Evolutionary conservation across 2,797 vertebrate species (phyloP), one percentile per base, ranked within the genome.

Genomic region (Pteronotus mesoamericanus): DNA sequence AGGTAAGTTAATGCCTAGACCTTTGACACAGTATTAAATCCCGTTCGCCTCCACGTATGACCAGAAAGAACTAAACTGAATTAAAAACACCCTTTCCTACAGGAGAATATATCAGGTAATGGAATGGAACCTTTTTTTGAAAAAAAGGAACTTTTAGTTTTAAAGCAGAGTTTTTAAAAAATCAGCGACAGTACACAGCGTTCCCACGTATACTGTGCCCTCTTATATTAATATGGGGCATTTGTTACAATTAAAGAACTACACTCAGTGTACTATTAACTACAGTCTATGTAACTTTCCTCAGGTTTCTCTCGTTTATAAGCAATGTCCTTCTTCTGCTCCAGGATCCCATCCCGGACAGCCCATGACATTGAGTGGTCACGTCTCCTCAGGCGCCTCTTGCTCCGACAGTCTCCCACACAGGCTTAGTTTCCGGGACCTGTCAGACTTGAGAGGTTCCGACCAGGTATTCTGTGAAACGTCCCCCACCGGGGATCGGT

Each of bases 81-180:
- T 78, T 75, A 75, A 87, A 84, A 94, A 96, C 89, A 75, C 22
- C 3, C 53, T 42, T 80, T 78, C 46, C 53, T 66, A 61, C 24
- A 77, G 53, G 66, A 93, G 72, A 86, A 96, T 96, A 91, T 85
- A 93, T 93, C 94, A 85, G 39, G 90, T 87, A 71, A 96, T 92
- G 90, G 87, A 92, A 93, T 18, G 71, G 53, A 51, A 16, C 29
- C 37, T 66, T 93, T 94, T 89, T 92, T 6, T 32, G 10, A 46
- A 7, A 53, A 71, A 39, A 96, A 94, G 29, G 59, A 77, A 75
- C 34, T 57, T 90, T 94, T 92, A 84, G 71, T 82, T 95, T 82
- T 55, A 83, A 78, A 94, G 88, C 39, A 51, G 48, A 59, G 92
- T 55, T 74, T 80, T 82, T 18, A 7, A 18, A 53, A 34, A 26